Conservation (phyloP, 2,113 vertebrate genomes). For the Cygnus atratus region DNA sequence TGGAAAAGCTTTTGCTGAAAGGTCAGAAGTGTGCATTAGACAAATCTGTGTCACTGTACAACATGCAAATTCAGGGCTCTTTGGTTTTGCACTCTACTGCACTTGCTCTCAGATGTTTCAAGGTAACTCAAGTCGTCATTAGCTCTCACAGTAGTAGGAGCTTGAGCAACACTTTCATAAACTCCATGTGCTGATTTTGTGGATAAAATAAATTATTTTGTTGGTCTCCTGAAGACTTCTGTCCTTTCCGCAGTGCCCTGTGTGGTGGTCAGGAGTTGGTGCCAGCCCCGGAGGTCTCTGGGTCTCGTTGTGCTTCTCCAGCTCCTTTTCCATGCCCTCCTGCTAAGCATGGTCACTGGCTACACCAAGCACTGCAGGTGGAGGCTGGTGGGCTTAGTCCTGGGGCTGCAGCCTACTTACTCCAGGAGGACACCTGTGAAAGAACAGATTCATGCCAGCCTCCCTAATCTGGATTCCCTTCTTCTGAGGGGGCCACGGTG, state of each 20-base stretch:
- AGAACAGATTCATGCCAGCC: background rate
- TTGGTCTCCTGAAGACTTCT: background rate
- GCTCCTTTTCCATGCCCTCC: background rate
- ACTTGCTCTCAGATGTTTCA: background rate
- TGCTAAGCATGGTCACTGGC: background rate
- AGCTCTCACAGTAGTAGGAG: background rate
- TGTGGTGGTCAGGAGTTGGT: background rate
- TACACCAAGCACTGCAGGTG: background rate
- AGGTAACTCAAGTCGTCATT: background rate
- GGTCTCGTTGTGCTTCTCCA: accelerated
- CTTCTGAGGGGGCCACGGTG: background rate
- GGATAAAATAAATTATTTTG: background rate
- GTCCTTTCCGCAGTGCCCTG: background rate
- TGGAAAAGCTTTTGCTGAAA: background rate
- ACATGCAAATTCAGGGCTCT: background rate
- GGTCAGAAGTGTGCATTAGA: background rate
- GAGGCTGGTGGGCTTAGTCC: background rate
- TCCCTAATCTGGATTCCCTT: background rate
- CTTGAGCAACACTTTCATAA: background rate
- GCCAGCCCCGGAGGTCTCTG: background rate
- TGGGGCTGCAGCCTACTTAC: background rate
- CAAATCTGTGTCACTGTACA: background rate
- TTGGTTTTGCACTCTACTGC: background rate
- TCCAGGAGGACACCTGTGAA: background rate
- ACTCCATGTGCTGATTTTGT: background rate